Percentiles rank a stretch among this genome's conserved stretches.
Conservation (phyloP, 2,888 invertebrate species). For the Drosophila maculinotata region DNA sequence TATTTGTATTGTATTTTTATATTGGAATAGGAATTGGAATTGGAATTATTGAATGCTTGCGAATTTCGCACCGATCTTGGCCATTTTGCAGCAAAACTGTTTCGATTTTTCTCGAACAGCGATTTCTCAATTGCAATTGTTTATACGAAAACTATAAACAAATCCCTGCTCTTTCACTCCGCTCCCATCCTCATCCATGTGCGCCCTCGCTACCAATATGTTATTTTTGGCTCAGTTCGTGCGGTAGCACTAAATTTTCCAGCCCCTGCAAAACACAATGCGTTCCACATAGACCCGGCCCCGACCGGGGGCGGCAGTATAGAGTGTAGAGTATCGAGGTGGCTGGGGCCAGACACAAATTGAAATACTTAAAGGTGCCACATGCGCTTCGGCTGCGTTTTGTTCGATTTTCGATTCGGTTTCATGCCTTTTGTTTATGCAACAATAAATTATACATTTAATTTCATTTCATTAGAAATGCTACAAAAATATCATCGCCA, state of each 20-base stretch:
- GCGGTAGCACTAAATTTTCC: slow-evolving; percentile 66
- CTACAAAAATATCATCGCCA: slow-evolving; percentile 55
- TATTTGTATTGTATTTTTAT: neutral
- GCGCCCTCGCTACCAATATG: slow-evolving; percentile 43
- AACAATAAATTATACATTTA: slow-evolving; percentile 80
- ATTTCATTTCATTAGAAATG: slow-evolving; percentile 73
- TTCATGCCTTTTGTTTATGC: slow-evolving; percentile 78
- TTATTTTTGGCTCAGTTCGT: slow-evolving; percentile 74
- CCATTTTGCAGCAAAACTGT: slow-evolving; percentile 31
- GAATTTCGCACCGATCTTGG: slow-evolving; percentile 24
- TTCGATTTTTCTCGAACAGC: slow-evolving; percentile 67
- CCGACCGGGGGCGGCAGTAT: neutral
- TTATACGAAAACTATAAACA: slow-evolving; percentile 73
- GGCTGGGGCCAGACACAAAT: slow-evolving; percentile 19
- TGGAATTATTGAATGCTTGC: slow-evolving; percentile 37
- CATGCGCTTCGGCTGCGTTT: slow-evolving; percentile 60
- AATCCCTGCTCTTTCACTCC: slow-evolving; percentile 31
- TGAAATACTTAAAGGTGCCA: slow-evolving; percentile 78
- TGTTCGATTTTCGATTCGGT: slow-evolving; percentile 68
- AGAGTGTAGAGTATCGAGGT: neutral
- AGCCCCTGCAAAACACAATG: slow-evolving; percentile 60
- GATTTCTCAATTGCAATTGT: slow-evolving; percentile 76
- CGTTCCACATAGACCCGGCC: slow-evolving; percentile 44
- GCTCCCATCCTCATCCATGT: slow-evolving; percentile 4
- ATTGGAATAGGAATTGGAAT: slow-evolving; percentile 10